Evolutionary conservation across 2,113 vertebrate species (phyloP).

Genomic region (Rissa tridactyla): DNA sequence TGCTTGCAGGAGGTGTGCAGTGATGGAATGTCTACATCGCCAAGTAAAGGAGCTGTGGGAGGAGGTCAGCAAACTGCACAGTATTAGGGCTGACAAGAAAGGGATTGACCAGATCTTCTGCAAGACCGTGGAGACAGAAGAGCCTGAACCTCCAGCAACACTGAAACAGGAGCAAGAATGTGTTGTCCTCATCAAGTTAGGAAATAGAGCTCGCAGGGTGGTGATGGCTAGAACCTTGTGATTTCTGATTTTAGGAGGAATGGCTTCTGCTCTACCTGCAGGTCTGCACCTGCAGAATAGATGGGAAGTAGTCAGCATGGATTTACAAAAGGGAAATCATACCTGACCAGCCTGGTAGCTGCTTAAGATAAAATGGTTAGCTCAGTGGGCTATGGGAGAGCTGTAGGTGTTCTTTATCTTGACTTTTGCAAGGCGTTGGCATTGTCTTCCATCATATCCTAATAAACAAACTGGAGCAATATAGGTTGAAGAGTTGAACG

Average conservation of each 20-base stretch:
- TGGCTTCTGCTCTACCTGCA: background rate
- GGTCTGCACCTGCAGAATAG: background rate
- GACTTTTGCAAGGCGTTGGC: background rate
- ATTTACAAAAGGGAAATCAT: background rate
- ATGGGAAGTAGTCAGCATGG: too few species aligned
- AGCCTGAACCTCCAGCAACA: background rate
- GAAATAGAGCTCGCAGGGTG: background rate
- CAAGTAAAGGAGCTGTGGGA: background rate
- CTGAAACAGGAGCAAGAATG: background rate
- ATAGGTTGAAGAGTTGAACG: background rate
- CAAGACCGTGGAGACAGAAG: background rate
- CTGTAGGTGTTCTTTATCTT: background rate
- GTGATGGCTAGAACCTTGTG: background rate
- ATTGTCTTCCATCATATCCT: background rate
- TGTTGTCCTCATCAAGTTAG: background rate
- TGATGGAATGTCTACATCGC: background rate
- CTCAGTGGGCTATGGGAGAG: background rate
- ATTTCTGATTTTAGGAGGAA: background rate
- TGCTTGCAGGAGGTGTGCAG: background rate
- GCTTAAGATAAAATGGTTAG: background rate
- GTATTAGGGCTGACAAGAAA: background rate
- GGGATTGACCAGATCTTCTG: background rate
- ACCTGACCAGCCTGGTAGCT: background rate
- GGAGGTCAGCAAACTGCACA: background rate
- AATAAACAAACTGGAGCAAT: background rate